Base-by-base conservation (phyloP, 2,113 vertebrate genomes). In the Hippocampus mohnikei region DNA sequence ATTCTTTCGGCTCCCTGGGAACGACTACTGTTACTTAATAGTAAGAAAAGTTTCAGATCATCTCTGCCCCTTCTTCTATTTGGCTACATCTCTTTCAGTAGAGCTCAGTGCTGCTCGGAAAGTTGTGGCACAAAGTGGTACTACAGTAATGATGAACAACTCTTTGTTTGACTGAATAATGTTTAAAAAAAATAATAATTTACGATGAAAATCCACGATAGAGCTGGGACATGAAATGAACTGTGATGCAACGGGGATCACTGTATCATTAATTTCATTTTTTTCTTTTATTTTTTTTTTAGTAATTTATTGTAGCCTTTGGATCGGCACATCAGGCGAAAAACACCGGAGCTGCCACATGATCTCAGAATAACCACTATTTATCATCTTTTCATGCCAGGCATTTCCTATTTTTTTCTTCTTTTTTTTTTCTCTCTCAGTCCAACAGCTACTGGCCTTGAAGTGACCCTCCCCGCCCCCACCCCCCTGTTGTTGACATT, bases 271-370 rank as follows among this genome's bases (percentile, higher is more conserved):
- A 59, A 16, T 23, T 62, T 40, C 40, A 70, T 41, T 74, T 81
- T 72, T 53, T 50, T 66, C 81, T 77, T 71, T 75, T 77, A 46
- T 42, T 42, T 27, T 48, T 68, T 80, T 84, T 90, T 84, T 93
- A 93, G 91, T 94, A 93, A 94, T 93, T 94, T 94, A 94, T 94
- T 94, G 83, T 94, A 93, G 93, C 83, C 81, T 88, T 89, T 90
- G 80, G 91, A 88, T 89, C 80, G 74, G 69, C 74, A 67, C 83
- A 80, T 77, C 81, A 83, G 82, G 82, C n/a, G 76, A 69, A 81
- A 87, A 89, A 85, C 87, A 76, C n/a, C 7, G 23, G 73, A 88
- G 84, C 69, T 79, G 72, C 72, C 73, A 52, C 66, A 25, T 56
- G 41, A 77, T 74, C 67, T 77, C 61, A 18, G 73, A 44, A 25